Percentiles rank a stretch among this genome's conserved stretches.
Evolutionary conservation across 2,113 vertebrate species (phyloP).

Genomic region (Chaetodon trifascialis): DNA sequence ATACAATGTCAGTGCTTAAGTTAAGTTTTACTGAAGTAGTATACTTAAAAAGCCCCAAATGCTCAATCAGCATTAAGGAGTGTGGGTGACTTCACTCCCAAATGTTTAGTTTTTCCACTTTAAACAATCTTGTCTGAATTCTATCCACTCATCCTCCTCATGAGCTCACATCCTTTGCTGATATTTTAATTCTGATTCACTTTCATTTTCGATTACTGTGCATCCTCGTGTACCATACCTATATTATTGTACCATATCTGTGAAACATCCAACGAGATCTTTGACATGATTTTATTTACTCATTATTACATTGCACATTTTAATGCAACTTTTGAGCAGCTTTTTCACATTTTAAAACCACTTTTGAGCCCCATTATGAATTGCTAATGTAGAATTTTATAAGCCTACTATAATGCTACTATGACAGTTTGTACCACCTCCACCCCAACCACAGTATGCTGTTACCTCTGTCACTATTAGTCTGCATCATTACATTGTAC

Average conservation of each 20-base stretch:
- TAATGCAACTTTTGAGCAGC: background rate
- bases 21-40: background rate
- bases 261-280: background rate
- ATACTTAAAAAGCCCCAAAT: background rate
- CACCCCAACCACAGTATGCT: background rate
- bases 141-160: background rate
- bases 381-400: background rate
- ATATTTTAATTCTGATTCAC: background rate
- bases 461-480: background rate
- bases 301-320: background rate
- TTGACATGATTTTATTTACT: too few relatives aligned
- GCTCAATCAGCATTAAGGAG: background rate
- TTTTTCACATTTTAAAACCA: background rate
- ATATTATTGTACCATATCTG: background rate
- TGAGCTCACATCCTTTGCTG: background rate
- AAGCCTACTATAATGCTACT: background rate
- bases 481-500: background rate
- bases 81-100: background rate
- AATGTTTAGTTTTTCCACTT: background rate
- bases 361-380: too few relatives aligned
- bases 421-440: background rate
- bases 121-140: background rate
- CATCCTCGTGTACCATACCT: background rate
- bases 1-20: background rate
- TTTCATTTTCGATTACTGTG: background rate